Evolutionary conservation across 2,888 invertebrate genomes (phyloP).

Genomic region (Pandemis heparana): DNA sequence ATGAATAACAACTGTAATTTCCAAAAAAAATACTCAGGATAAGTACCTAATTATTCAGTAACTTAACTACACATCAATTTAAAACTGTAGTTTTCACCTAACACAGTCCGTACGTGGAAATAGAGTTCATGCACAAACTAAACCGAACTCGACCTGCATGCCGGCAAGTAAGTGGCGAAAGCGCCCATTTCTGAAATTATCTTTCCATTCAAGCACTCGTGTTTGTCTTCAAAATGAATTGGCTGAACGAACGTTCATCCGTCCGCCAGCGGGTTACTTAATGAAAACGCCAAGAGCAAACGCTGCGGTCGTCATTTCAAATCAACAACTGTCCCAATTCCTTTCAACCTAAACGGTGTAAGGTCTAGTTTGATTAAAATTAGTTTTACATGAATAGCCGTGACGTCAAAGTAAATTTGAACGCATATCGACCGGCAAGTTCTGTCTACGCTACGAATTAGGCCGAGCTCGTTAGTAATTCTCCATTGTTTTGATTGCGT

Average conservation of each 20-base stretch:
- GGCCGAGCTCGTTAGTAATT: constrained; percentile 28
- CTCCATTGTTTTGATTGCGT: constrained; percentile 33
- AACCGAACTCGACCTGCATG: constrained; percentile 7
- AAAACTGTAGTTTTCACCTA: neutral
- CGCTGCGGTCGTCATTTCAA: constrained; percentile 29
- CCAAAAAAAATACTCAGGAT: no score
- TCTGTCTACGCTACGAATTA: constrained; percentile 22
- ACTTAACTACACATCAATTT: neutral
- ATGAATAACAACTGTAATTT: no score
- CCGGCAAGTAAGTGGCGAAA: neutral
- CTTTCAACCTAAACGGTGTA: constrained; percentile 17
- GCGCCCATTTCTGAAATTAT: constrained; percentile 25
- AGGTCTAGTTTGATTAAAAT: constrained; percentile 27
- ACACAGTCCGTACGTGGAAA: neutral
- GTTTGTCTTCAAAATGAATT: constrained; percentile 36
- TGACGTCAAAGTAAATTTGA: constrained; percentile 35
- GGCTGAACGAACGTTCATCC: constrained; percentile 25
- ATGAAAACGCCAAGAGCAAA: constrained; percentile 22
- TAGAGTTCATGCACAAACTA: neutral
- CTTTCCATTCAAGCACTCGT: constrained; percentile 32
- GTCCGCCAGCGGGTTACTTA: constrained; percentile 12
- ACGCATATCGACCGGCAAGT: constrained; percentile 24
- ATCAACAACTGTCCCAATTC: constrained; percentile 22
- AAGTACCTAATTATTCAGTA: no score
- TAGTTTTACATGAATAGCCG: constrained; percentile 34